Base-by-base conservation (phyloP, 2,113 vertebrate genomes). In the Tichodroma muraria region DNA sequence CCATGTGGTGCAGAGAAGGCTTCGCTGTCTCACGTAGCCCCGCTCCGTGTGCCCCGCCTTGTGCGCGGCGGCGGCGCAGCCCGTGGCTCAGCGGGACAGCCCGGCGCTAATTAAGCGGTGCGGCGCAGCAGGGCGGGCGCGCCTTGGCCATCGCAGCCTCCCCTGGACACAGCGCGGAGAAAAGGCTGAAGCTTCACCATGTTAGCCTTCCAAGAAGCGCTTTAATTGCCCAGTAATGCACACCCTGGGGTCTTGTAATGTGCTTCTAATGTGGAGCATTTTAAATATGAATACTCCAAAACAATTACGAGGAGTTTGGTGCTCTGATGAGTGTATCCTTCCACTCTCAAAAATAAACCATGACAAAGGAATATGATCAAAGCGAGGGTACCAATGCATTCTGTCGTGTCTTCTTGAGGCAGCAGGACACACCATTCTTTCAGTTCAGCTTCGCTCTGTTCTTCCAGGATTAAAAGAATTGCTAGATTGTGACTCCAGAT, bases 221-320 rank as follows among this genome's bases (percentile, higher is more conserved):
- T 96, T 93, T 96, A 96, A 97, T 95, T 94, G 94, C 90, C 85
- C 95, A 90, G 93, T 92, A 97, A 97, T 92, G 94, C 94, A 94
- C 94, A 96, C 94, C 93, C 95, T 93, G 94, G 94, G 93, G 95
- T 84, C 94, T 94, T 94, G 88, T 95, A 96, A 97, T 96, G 88
- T 89, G 88, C 94, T 94, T 84, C 93, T 96, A 96, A 97, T 96
- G 96, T 31, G 61, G 56, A 88, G 64, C 83, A 44, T 91, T 94
- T 94, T 94, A 94, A 94, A 91, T 82, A 91, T 3, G 75, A 92
- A 88, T 18, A 60, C 63, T 92, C 64, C 81, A 93, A 66, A 95
- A 92, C 86, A 95, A 97, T 96, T 93, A 95, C 49, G 71, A 95
- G 60, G 81, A 89, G 50, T 95, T 94, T 86, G 82, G 88, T 89